These are phyloP conservation scores for Polyergus mexicanus DNA, from an alignment of 1,140 invertebrate genomes.

Conservation along the genomic window DNA sequence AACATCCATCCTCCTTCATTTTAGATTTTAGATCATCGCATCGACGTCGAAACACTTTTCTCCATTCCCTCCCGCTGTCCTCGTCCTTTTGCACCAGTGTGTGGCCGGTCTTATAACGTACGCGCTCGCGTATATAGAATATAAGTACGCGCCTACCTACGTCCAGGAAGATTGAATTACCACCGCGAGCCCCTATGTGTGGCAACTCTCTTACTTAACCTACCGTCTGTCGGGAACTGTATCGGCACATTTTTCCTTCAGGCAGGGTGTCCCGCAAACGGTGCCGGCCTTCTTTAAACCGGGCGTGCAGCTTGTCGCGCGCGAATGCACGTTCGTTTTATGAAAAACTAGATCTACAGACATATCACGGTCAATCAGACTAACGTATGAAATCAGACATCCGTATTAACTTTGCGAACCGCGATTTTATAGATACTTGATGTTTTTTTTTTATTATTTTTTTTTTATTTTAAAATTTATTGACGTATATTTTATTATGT, in stretches of 20 bases:
- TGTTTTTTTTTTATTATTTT: not conserved
- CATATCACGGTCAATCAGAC: not conserved
- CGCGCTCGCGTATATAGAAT: constrained; percentile 64
- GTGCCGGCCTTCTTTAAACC: constrained; percentile 45
- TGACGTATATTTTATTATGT: not conserved
- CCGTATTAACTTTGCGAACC: not conserved
- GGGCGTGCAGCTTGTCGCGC: constrained; percentile 26
- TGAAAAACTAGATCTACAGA: not conserved
- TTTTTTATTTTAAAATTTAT: not conserved
- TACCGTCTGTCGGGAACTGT: constrained; percentile 75
- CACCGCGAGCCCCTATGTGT: constrained; percentile 75
- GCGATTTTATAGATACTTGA: not conserved
- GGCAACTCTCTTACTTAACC: constrained; percentile 79
- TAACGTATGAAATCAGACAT: constrained; percentile 7
- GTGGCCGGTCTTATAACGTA: constrained; percentile 70
- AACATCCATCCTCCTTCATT: constrained; percentile 25
- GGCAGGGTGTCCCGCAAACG: constrained; percentile 72
- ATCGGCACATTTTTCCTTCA: constrained; percentile 73
- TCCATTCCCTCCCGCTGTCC: constrained; percentile 50
- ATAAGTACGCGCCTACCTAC: constrained; percentile 77
- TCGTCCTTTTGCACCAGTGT: constrained; percentile 60
- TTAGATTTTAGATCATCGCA: constrained; percentile 56
- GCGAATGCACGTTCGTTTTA: constrained; percentile 19
- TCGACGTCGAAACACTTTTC: constrained; percentile 2
- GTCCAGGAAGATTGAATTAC: constrained; percentile 75